These are phyloP conservation scores for Ceyx melanurus DNA, from an alignment of 2,113 vertebrate genomes.

Conservation along the genomic window DNA sequence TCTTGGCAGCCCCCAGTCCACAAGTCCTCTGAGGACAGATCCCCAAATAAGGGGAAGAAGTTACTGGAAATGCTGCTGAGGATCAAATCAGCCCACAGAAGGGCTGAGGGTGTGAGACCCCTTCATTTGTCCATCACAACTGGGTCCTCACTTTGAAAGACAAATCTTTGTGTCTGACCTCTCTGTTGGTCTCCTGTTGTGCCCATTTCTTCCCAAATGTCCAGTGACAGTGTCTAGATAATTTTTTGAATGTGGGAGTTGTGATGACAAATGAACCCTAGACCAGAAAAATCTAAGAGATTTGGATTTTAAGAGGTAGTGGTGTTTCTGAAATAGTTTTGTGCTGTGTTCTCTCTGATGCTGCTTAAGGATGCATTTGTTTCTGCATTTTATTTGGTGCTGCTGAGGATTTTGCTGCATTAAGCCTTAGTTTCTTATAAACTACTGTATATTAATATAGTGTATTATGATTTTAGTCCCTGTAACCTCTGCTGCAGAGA, in stretches of 20 bases:
- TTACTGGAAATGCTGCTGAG: not conserved
- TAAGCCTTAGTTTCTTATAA: not conserved
- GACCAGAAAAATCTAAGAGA: not conserved
- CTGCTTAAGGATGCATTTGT: not conserved
- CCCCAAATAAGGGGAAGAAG: accelerated
- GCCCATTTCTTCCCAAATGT: not conserved
- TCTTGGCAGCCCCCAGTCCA: not conserved
- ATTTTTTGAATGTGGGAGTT: not conserved
- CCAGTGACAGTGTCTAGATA: not conserved
- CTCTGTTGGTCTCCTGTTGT: not conserved
- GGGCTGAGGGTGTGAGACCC: not conserved
- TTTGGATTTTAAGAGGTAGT: accelerated
- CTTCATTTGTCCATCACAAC: not conserved
- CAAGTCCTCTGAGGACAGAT: not conserved
- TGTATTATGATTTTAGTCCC: not conserved
- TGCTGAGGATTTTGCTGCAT: not conserved
- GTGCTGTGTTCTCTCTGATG: not conserved
- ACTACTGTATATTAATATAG: not conserved
- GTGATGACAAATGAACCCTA: not conserved
- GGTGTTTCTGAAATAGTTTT: not conserved
- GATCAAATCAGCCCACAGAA: not conserved
- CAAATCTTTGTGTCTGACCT: not conserved
- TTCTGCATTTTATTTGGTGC: not conserved
- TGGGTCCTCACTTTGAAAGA: not conserved
- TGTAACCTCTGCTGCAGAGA: not conserved